These are phyloP conservation scores for Pelochelys cantorii DNA, from an alignment of 2,797 vertebrate species.

Conservation along the genomic window DNA sequence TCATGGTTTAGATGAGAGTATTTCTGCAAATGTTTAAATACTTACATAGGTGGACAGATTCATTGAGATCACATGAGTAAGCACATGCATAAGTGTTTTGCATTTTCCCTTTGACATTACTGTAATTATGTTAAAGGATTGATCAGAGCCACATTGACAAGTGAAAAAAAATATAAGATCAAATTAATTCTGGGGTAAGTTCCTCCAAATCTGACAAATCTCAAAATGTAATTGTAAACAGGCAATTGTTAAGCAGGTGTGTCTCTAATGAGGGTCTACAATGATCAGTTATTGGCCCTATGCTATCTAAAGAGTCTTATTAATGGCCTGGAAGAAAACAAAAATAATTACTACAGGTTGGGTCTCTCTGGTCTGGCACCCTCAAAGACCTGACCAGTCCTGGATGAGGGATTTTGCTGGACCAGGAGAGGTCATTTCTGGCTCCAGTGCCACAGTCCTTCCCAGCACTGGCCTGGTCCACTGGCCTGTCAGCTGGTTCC, in stretches of 20 bases:
- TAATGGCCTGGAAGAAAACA: background rate
- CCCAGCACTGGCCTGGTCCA: too few relatives aligned
- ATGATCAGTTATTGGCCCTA: background rate
- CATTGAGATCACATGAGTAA: background rate
- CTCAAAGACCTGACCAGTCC: too few relatives aligned
- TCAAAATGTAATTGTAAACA: background rate
- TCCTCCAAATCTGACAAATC: background rate
- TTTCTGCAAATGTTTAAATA: fast-evolving
- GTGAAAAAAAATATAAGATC: background rate
- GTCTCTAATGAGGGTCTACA: background rate
- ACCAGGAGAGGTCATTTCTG: too few relatives aligned
- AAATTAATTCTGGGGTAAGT: fast-evolving
- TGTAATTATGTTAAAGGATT: background rate
- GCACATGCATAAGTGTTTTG: background rate
- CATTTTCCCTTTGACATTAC: background rate
- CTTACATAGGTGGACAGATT: background rate
- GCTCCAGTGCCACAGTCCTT: too few relatives aligned
- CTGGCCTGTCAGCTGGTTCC: too few relatives aligned
- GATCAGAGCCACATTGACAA: background rate
- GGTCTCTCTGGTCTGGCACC: too few relatives aligned
- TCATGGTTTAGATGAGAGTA: fast-evolving
- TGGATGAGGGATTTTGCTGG: too few relatives aligned
- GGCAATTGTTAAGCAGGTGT: background rate
- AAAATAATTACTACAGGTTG: background rate
- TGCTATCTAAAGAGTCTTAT: background rate